Conservation (phyloP, 2,113 vertebrate genomes). For the Barbus barbus region DNA sequence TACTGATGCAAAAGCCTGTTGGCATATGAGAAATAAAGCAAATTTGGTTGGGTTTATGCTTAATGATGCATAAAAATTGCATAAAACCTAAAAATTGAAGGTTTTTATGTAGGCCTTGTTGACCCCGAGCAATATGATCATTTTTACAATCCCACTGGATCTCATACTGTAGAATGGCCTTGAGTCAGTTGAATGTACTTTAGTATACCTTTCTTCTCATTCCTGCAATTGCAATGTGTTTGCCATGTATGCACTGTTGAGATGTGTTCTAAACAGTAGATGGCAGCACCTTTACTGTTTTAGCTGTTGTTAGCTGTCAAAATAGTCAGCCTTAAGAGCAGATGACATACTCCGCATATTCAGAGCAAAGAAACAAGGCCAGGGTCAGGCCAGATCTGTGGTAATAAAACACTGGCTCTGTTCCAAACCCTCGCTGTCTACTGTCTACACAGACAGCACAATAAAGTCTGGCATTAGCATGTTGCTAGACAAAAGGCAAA, state of each 20-base stretch:
- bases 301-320: neutral
- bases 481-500: neutral
- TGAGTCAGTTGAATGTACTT: neutral
- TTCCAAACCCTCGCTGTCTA: neutral
- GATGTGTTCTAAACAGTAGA: neutral
- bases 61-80: neutral
- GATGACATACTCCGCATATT: too few species aligned
- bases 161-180: neutral
- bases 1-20: neutral
- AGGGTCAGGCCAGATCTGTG: neutral
- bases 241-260: neutral
- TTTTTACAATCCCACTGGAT: neutral
- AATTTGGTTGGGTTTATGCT: neutral
- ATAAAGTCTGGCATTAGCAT: neutral
- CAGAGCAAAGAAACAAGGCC: neutral
- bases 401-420: neutral
- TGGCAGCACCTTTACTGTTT: constrained; percentile 13
- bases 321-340: too few species aligned
- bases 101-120: neutral
- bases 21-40: neutral
- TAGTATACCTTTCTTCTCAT: too few species aligned
- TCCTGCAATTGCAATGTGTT: neutral
- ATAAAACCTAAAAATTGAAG: neutral
- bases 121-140: neutral
- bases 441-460: neutral